A percentile compares a stretch with the other conserved stretches of the same genome.
These are phyloP conservation scores for Machimus atricapillus DNA, from an alignment of 2,888 invertebrate genomes.

Conservation along the genomic window DNA sequence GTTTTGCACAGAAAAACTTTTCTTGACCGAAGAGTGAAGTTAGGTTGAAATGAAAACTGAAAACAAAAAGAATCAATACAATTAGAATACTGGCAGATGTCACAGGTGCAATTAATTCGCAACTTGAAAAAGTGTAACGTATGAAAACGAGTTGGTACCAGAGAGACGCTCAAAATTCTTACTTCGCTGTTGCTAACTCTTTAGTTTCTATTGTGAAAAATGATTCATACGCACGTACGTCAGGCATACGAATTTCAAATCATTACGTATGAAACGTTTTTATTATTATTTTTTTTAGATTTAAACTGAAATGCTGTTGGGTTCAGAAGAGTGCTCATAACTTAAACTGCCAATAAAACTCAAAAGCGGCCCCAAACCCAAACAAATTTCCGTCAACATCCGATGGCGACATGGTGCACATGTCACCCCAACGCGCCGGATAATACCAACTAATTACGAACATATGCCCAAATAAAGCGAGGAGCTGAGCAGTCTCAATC, in stretches of 20 bases:
- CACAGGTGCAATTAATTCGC: not conserved
- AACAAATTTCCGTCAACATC: not conserved
- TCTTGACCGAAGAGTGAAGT: no score
- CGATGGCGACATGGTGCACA: not conserved
- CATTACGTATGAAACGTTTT: not conserved
- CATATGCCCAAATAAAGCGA: not conserved
- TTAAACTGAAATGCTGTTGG: not conserved
- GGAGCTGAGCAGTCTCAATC: not conserved
- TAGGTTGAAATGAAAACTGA: no score
- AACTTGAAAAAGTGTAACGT: not conserved
- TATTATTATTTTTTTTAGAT: not conserved
- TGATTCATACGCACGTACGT: not conserved
- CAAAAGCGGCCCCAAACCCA: not conserved
- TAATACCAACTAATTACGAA: constrained; percentile 7
- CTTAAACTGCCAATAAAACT: not conserved
- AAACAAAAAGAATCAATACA: no score
- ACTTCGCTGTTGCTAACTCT: not conserved
- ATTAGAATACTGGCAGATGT: not conserved
- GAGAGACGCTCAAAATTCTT: not conserved
- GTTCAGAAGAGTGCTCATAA: not conserved
- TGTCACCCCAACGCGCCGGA: not conserved
- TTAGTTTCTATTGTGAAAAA: not conserved
- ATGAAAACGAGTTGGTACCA: not conserved
- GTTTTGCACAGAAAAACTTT: no score
- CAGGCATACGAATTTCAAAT: not conserved